Percentiles rank a stretch among this genome's conserved stretches.
phyloP scores from a whole-genome alignment of 2,888 invertebrate species.

The Orthosia incerta region DNA sequence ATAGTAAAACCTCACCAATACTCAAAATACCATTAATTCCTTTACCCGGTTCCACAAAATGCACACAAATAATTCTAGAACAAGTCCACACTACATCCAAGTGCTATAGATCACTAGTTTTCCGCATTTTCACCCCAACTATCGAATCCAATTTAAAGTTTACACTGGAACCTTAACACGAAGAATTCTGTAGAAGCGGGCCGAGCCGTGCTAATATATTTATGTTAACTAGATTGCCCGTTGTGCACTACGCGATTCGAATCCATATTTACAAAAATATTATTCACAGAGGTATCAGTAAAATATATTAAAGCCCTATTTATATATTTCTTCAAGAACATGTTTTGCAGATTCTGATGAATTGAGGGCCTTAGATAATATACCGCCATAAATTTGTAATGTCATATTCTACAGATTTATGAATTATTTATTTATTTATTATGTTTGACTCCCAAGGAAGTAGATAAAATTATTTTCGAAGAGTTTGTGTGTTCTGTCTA shows the following conservation, averaged over 20 bases:
- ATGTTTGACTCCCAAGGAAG: too few species aligned
- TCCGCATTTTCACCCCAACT: constrained; percentile 58
- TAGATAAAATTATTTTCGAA: too few species aligned
- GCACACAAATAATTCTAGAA: constrained; percentile 36
- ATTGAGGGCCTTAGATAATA: too few species aligned
- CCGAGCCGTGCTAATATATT: constrained; percentile 61
- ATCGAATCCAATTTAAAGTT: constrained; percentile 70
- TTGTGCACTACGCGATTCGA: constrained; percentile 36
- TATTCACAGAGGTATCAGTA: too few species aligned
- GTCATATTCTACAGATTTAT: too few species aligned
- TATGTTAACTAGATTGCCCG: constrained; percentile 64
- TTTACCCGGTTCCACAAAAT: constrained; percentile 26
- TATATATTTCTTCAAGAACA: too few species aligned
- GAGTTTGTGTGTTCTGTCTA: too few species aligned
- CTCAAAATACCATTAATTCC: neutral
- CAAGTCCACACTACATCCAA: constrained; percentile 45
- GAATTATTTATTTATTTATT: too few species aligned
- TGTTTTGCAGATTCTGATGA: too few species aligned
- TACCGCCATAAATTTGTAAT: too few species aligned
- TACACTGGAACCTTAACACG: constrained; percentile 62
- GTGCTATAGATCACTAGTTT: constrained; percentile 63
- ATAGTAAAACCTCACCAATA: neutral
- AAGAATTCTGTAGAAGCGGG: constrained; percentile 65
- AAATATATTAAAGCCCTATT: too few species aligned
- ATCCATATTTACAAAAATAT: constrained; percentile 38